Base-by-base conservation (phyloP, 2,113 vertebrate species). In the Rostratula benghalensis region DNA sequence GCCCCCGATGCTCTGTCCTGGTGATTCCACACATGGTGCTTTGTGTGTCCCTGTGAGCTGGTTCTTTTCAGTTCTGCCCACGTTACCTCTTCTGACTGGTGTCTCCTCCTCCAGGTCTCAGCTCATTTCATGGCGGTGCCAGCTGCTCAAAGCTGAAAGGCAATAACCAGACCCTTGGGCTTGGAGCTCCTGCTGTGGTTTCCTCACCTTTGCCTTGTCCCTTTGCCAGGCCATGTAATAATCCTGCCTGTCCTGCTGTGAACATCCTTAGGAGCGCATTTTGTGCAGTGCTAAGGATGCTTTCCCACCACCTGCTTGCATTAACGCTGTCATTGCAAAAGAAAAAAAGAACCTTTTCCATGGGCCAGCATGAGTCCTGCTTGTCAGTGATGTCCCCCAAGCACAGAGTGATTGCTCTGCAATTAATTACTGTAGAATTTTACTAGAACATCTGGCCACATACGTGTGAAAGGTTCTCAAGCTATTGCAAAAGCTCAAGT, bases 51-150 rank as follows among this genome's bases (percentile, higher is more conserved):
- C 70, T 53, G 3, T 9, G 21, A 86, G 23, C 48, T 33, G 53
- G 9, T 48, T 56, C 30, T 54, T 79, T 63, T 61, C 51, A 67
- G 51, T 70, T 67, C 69, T 94, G 76, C 57, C 37, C 13, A 22
- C 2, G 7, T 0, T 0, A 0, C 30, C 50, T 25, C 54, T 11
- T n/a, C 60, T 68, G 24, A 20, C 24, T 43, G 27, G 48, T 83
- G 28, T 23, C 31, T 57, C 28, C 71, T 77, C 5, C 77, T 77
- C 51, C 53, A 73, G 6, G 25, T 41, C 51, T 25, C 41, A 45
- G 75, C 69, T 37, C 8, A 6, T 81, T 61, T 65, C n/a, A 13
- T 23, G 41, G 63, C 54, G 10, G 0, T 70, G 28, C 24, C 63
- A 60, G 57, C 79, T 86, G 79, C 67, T 89, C 39, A 37, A 3